Base-by-base conservation (phyloP, 1,140 invertebrate species). In the Orchesella cincta region DNA sequence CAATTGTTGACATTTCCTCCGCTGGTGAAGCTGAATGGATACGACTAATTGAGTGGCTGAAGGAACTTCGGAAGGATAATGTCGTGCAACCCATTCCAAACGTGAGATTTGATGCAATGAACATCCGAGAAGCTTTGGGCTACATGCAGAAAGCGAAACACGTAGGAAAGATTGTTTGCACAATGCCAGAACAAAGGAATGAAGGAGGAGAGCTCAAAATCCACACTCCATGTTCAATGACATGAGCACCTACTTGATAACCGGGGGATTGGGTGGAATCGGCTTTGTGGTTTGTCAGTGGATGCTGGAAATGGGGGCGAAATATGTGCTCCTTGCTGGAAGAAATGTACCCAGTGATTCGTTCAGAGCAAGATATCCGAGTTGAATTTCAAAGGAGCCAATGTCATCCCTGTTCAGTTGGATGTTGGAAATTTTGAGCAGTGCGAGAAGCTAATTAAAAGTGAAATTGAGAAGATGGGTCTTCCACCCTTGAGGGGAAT, bases 261-360 rank as follows among this genome's bases (percentile, higher is more conserved):
- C 73, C 2, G 73, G 73, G 34, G 73, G 73, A 34, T 16, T 74
- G n/a, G 51, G 73, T 29, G 73, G 73, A 23, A 74, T 74, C 57
- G 73, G 73, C 3, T 29, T 74, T 28, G 39, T 8, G 5, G 73
- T 74, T 1, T 23, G 39, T 18, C 14, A 51, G n/a, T 74, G 73
- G 73, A 34, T 74, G 36, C 2, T 74, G 16, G n/a, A 74, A 57
- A 31, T 23, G 29, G 73, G 73, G 29, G 73, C 73, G 20, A 54
- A 54, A 28, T 8, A 74, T n/a, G 73, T 74, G 1, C 5, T 74
- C 8, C 26, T 74, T 5, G 33, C 51, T 1, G 51, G 36, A 16
- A 23, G 73, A 57, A 46, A 54, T 52, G 12, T 8, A 18, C 46
- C 73, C 3, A 57, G n/a, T 23, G 31, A 29, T n/a, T n/a, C 12